Percentiles rank a stretch among this genome's conserved stretches.
Conservation (phyloP, 2,888 invertebrate genomes). For the Eupithecia centaureata region DNA sequence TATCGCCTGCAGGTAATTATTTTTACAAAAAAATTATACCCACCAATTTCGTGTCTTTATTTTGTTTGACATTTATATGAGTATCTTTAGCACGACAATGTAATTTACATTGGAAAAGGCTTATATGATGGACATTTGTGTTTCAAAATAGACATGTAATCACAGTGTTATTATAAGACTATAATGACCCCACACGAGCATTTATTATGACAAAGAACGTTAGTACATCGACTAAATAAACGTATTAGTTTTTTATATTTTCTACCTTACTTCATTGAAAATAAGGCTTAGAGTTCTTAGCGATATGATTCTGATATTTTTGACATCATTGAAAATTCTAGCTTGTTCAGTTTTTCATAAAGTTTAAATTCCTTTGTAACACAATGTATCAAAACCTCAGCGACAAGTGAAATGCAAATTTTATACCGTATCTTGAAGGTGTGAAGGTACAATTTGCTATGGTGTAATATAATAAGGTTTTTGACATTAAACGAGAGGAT, state of each 20-base stretch:
- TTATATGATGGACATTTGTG: not conserved
- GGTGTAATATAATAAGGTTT: conserved; percentile 44
- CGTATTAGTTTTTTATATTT: conserved; percentile 20
- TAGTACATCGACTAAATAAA: conserved; percentile 33
- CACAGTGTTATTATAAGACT: conserved; percentile 11
- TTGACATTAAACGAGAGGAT: conserved; percentile 50
- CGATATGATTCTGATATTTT: not conserved
- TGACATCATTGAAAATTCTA: not conserved
- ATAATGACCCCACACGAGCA: conserved; percentile 36
- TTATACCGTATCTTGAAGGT: not conserved
- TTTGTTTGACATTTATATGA: not conserved
- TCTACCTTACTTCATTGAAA: conserved; percentile 4
- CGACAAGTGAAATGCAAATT: not conserved
- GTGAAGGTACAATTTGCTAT: conserved; percentile 28
- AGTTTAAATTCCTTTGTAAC: conserved; percentile 12
- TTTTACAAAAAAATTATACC: not conserved
- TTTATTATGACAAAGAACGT: conserved; percentile 39
- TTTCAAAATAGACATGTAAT: conserved; percentile 10
- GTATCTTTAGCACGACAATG: not conserved
- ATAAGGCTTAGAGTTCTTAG: conserved; percentile 7
- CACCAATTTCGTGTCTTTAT: not conserved
- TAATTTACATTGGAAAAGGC: not conserved
- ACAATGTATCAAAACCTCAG: not conserved
- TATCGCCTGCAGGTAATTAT: not conserved
- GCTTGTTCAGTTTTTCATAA: conserved; percentile 6